phyloP scores from a whole-genome alignment of 2,113 vertebrate species.

The Catharus bicknelli region DNA sequence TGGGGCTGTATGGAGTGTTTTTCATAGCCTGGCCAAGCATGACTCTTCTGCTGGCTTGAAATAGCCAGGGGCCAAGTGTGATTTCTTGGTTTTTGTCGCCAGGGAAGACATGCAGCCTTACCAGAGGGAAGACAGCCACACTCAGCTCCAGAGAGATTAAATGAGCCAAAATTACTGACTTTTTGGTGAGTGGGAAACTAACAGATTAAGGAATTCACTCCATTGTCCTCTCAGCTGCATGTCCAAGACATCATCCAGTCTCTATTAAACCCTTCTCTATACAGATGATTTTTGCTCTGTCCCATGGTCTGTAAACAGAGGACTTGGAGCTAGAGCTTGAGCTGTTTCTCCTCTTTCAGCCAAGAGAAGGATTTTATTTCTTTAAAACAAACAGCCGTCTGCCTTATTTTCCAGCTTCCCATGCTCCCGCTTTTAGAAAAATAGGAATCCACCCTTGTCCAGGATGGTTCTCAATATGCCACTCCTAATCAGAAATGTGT shows the following conservation, averaged over 20 bases:
- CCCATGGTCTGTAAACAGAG: neutral
- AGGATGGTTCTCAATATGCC: rapidly evolving
- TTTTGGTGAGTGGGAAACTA: neutral
- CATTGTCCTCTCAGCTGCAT: neutral
- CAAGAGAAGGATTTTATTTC: neutral
- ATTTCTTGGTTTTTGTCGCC: neutral
- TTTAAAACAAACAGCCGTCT: neutral
- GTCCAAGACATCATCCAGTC: neutral
- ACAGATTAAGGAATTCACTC: neutral
- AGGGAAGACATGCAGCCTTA: neutral
- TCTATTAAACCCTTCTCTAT: neutral
- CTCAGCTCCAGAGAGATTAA: neutral
- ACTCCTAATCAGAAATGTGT: neutral
- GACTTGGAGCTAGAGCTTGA: neutral
- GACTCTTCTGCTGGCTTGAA: neutral
- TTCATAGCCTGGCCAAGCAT: neutral
- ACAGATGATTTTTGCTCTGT: neutral
- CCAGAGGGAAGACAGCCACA: neutral
- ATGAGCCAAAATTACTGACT: neutral
- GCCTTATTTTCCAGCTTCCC: neutral
- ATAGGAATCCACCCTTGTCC: neutral
- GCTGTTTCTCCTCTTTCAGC: neutral
- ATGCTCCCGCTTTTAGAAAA: neutral
- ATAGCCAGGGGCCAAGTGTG: neutral
- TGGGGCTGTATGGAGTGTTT: neutral